Percentiles rank a stretch among this genome's conserved stretches.
These are phyloP conservation scores for Cepaea hortensis DNA, from an alignment of 2,888 invertebrate species.

Conservation along the genomic window DNA sequence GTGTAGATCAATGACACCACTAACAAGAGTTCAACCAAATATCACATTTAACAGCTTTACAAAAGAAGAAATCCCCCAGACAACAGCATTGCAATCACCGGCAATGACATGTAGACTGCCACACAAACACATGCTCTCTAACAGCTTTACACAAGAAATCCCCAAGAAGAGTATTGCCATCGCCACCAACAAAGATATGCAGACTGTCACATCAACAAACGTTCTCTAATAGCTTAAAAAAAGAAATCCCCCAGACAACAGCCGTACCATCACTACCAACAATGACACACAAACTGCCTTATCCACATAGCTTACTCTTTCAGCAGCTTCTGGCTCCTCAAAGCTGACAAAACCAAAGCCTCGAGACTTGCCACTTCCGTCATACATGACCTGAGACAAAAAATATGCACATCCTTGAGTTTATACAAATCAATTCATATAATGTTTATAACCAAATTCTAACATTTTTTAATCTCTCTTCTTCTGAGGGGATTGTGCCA, in stretches of 20 bases:
- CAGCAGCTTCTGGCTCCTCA: conserved; percentile 96
- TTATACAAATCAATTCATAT: too few species aligned
- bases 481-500: too few species aligned
- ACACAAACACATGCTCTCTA: background rate
- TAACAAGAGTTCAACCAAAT: too few species aligned
- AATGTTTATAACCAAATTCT: too few species aligned
- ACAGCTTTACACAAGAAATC: background rate
- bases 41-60: too few species aligned
- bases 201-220: background rate
- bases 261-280: background rate
- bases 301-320: conserved; percentile 79
- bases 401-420: too few species aligned
- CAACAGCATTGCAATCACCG: background rate
- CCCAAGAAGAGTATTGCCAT: background rate
- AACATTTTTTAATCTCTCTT: too few species aligned
- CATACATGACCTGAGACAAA: conserved; percentile 80
- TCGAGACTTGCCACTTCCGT: conserved; percentile 83
- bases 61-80: background rate
- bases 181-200: background rate
- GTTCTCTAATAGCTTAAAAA: background rate
- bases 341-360: conserved; percentile 99
- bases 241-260: conserved; percentile 69
- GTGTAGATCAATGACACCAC: too few species aligned
- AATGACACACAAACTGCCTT: background rate
- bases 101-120: background rate